These are phyloP conservation scores for Pangasius mekongensis DNA, from an alignment of 2,797 vertebrate genomes.

Conservation along the genomic window DNA sequence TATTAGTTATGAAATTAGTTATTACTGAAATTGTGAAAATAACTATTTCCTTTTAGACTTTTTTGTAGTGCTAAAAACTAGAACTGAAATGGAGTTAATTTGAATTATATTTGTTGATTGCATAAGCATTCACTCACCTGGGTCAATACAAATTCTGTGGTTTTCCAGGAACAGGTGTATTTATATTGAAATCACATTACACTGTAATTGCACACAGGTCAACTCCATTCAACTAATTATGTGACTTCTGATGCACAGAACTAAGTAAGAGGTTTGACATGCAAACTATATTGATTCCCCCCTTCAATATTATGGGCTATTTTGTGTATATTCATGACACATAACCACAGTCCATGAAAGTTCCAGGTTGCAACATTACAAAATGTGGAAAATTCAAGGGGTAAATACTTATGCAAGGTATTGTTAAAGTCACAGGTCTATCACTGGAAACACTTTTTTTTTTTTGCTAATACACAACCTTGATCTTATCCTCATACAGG, in stretches of 20 bases:
- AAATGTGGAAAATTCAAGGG: background rate
- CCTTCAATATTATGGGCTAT: background rate
- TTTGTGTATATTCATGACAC: background rate
- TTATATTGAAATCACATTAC: background rate
- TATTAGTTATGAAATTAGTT: too few relatives aligned
- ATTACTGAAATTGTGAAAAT: too few relatives aligned
- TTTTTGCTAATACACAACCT: constrained; percentile 72
- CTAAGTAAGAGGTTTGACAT: background rate
- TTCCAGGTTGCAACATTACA: background rate
- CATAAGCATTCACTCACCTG: background rate
- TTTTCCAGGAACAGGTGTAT: background rate
- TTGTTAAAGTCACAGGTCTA: background rate
- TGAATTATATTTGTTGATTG: background rate
- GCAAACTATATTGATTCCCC: background rate
- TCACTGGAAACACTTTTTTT: background rate
- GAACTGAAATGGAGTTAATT: background rate
- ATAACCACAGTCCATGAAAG: background rate
- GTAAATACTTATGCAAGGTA: background rate
- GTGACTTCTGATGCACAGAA: background rate
- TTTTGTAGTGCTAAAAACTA: background rate
- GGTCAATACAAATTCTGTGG: background rate
- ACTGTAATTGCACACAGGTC: background rate
- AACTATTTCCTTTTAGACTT: background rate
- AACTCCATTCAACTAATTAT: background rate
- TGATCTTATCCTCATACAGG: constrained; percentile 95